phyloP scores from a whole-genome alignment of 2,797 vertebrate genomes.

The Austrolebias charrua region DNA sequence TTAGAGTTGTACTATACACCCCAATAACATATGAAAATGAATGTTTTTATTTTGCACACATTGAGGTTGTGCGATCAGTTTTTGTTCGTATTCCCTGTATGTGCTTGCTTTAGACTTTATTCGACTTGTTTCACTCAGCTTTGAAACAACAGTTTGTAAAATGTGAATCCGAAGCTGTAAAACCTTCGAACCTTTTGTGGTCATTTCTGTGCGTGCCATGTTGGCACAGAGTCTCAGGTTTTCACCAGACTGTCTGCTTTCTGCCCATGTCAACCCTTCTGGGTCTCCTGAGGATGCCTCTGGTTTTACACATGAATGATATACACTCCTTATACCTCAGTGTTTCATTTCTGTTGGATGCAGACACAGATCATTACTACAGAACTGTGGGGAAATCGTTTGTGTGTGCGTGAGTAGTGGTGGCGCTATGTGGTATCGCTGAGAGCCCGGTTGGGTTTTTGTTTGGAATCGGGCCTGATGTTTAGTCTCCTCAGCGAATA shows the following conservation, averaged over 20 bases:
- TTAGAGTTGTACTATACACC: background rate
- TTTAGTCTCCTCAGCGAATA: conserved; percentile 80
- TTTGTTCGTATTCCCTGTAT: background rate
- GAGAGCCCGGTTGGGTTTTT: conserved; percentile 75
- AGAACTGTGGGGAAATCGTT: conserved; percentile 71
- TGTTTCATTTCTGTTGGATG: conserved; percentile 78
- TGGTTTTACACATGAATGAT: conserved; percentile 73
- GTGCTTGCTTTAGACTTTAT: background rate
- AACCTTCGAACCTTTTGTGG: conserved; percentile 38
- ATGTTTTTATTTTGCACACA: background rate
- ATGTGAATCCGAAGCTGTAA: too few species aligned
- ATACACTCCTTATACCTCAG: conserved; percentile 68
- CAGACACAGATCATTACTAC: conserved; percentile 81
- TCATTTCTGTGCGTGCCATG: conserved; percentile 45
- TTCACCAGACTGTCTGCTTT: conserved; percentile 68
- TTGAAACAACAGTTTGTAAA: background rate
- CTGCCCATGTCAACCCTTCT: conserved; percentile 62
- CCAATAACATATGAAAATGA: background rate
- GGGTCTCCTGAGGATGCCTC: conserved; percentile 71
- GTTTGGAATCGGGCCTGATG: conserved; percentile 75
- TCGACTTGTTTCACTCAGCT: background rate
- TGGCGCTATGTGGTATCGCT: conserved; percentile 78
- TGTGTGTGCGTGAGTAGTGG: conserved; percentile 60
- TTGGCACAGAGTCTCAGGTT: conserved; percentile 49
- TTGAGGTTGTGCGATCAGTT: conserved; percentile 1